Base-by-base conservation (phyloP, 2,888 invertebrate species). In the Pristionchus arcanus region DNA sequence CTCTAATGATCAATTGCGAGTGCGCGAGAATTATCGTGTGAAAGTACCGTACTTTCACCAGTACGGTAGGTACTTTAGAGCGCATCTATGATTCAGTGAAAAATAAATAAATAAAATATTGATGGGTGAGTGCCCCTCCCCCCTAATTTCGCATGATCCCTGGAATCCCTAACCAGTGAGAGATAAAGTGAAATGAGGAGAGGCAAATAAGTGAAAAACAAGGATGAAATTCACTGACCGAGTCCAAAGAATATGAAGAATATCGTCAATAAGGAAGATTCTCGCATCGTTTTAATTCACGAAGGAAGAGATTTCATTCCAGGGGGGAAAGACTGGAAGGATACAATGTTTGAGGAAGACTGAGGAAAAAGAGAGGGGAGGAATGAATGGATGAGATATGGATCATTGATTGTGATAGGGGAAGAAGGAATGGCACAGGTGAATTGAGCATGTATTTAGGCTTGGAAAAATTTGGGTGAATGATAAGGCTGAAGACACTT, bases 261-360 rank as follows among this genome's bases (percentile, higher is more conserved):
- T 11, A 81, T 9, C 37, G 49, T 49, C n/a, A 81, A 34, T 28
- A 81, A 0, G 1, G 49, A 53, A 21, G 49, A 53, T 53, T 81
- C 81, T 81, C 81, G 37, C 81, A 81, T 81, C 11, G 21, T 81
- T 28, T n/a, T 16, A 49, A 28, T n/a, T 81, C 81, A 81, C 49
- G 49, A 81, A n/a, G n/a, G 49, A 11, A 4, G 81, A 49, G 81
- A 49, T 81, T 81, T 49, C 81, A 81, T 81, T 81, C 53, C 28
- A 49, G 42, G n/a, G 28, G 42, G n/a, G 28, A n/a, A 11, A 49
- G 81, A 81, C 81, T 81, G 81, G 49, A 81, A 81, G 42, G 21
- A 37, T 21, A 34, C 11, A 25, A 21, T 74, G 74, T 74, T 74
- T 74, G 37, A 34, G 25, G 31, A 34, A 68, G 68, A 16, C 13